Base-by-base conservation (phyloP, 2,797 vertebrate species). In the Tapirus indicus region DNA sequence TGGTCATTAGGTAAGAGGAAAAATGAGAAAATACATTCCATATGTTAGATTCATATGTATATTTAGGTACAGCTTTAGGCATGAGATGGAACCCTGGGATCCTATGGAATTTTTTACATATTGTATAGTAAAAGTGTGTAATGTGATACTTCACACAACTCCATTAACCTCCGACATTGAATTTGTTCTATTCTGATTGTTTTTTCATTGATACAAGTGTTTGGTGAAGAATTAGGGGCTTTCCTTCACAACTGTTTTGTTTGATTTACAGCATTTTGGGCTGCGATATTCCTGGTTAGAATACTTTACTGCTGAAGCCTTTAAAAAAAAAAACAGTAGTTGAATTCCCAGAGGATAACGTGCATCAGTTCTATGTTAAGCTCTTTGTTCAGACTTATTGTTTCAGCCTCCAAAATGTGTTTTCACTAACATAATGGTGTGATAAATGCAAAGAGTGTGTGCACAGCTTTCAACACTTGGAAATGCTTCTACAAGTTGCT, bases 391-490 rank as follows among this genome's bases (percentile, higher is more conserved):
- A 95, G 38, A 97, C 80, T 98, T 98, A 97, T 56, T 98, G 97
- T 97, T 95, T 96, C 98, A 97, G 95, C 72, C 93, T 98, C 92
- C 90, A 97, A 97, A 99, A 98, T 98, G 80, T 98, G 97, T 98
- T 98, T 99, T 98, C 92, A 97, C 98, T 98, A 98, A 98, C 49
- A 35, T 92, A 77, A 74, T 88, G 97, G 90, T 75, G 78, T 97
- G 97, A 97, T 98, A 98, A 98, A 85, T 97, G 95, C 95, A 98
- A 98, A 94, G 96, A 98, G 88, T 97, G 62, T 93, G 91, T 97
- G 90, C 23, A 1, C 35, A 97, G 85, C 74, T 97, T 90, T 95
- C 90, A 95, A 82, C 69, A 85, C 90, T 98, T 98, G 96, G 83
- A 98, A 98, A 84, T 94, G 52, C 94, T 98, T 98, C 94, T 92